phyloP scores from a whole-genome alignment of 92 coral and sea anemone genomes.

The Micromussa lordhowensis region DNA sequence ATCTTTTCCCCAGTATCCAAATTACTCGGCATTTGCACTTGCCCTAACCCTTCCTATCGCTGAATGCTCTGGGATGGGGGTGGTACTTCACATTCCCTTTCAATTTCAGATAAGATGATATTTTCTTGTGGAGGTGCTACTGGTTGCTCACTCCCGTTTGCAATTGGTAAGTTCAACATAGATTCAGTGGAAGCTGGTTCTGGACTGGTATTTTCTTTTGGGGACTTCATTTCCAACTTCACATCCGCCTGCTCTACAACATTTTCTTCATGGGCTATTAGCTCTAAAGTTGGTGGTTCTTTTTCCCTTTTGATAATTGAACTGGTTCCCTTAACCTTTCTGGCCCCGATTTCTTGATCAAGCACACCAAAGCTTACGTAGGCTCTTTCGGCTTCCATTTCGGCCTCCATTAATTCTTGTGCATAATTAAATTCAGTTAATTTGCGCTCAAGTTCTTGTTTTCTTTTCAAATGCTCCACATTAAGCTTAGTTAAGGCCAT shows the following conservation, averaged over 20 bases:
- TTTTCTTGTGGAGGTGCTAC: no score
- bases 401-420: slow-evolving; percentile 39
- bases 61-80: no score
- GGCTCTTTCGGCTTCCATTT: slow-evolving; percentile 41
- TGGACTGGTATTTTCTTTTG: not conserved
- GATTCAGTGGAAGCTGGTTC: no score
- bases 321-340: not conserved
- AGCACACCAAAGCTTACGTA: slow-evolving; percentile 22
- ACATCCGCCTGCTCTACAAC: not conserved
- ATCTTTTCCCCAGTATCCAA: no score
- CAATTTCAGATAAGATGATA: no score
- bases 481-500: slow-evolving; percentile 37
- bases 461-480: slow-evolving; percentile 46
- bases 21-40: no score
- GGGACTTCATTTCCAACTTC: not conserved
- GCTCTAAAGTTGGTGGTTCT: not conserved
- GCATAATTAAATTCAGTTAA: slow-evolving; percentile 30
- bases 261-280: not conserved
- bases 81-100: no score
- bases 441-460: slow-evolving; percentile 35
- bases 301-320: not conserved
- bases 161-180: no score
- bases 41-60: no score
- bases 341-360: not conserved
- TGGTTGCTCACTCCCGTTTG: no score